Conservation (phyloP, 2,888 invertebrate genomes). For the Dromius quadrimaculatus region DNA sequence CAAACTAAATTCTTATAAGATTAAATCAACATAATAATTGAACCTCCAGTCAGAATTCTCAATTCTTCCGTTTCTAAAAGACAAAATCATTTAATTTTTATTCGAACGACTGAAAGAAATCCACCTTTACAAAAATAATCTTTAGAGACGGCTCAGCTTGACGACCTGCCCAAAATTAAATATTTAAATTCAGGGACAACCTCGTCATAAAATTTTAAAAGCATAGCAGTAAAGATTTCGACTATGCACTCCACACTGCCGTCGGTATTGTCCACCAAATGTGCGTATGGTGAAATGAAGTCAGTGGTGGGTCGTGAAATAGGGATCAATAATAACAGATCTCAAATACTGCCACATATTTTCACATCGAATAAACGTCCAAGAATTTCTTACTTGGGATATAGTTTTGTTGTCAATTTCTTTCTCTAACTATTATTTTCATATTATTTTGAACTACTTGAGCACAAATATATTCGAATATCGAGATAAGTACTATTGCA, state of each 20-base stretch:
- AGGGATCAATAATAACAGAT: too few relatives aligned
- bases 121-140: constrained; percentile 35
- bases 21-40: neutral
- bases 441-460: too few relatives aligned
- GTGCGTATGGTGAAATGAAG: neutral
- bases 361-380: too few relatives aligned
- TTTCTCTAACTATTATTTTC: too few relatives aligned
- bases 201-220: constrained; percentile 42
- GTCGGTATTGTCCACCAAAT: constrained; percentile 35
- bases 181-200: constrained; percentile 39
- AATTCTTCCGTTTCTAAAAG: constrained; percentile 16
- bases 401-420: too few relatives aligned
- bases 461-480: too few relatives aligned
- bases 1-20: too few relatives aligned
- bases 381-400: too few relatives aligned
- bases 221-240: constrained; percentile 34
- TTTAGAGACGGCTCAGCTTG: constrained; percentile 11
- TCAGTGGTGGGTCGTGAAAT: too few relatives aligned
- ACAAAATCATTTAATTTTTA: constrained; percentile 28
- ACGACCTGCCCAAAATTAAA: constrained; percentile 18
- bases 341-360: too few relatives aligned
- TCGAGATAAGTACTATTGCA: too few relatives aligned
- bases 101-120: constrained; percentile 16
- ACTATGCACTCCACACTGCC: constrained; percentile 13
- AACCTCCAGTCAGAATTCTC: neutral